Conservation (phyloP, 2,113 vertebrate species). For the Prinia subflava region DNA sequence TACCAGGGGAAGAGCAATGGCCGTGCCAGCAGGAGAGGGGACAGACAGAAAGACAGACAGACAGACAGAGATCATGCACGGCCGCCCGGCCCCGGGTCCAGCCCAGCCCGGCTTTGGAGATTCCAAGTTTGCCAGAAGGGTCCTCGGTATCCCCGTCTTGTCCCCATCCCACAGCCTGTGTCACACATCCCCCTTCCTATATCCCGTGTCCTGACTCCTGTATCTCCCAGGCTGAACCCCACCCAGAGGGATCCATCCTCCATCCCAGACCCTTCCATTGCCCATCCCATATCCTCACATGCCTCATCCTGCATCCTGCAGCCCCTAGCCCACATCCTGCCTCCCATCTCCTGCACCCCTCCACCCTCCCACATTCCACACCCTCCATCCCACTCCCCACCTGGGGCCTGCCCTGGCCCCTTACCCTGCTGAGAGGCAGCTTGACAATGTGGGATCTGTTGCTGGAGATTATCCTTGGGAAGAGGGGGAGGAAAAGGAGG, state of each 20-base stretch:
- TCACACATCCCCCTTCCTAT: background rate
- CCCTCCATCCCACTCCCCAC: rapidly evolving
- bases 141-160: rapidly evolving
- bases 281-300: background rate
- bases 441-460: slow-evolving; percentile 99
- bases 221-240: background rate
- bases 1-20: slow-evolving; percentile 68
- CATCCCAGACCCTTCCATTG: background rate
- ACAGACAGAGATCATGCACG: slow-evolving; percentile 58
- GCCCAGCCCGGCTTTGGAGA: background rate
- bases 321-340: background rate
- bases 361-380: background rate
- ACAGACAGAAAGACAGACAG: background rate
- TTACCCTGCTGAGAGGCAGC: slow-evolving; percentile 97
- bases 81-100: rapidly evolving
- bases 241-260: background rate
- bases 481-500: background rate
- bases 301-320: background rate
- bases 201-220: rapidly evolving
- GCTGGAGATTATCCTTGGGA: slow-evolving; percentile 95
- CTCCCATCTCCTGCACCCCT: background rate
- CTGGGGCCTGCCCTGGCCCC: slow-evolving; percentile 32
- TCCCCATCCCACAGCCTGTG: background rate
- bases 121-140: background rate
- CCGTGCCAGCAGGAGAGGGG: background rate